A percentile compares a stretch with the other conserved stretches of the same genome.
These are phyloP conservation scores for Apus apus DNA, from an alignment of 2,113 vertebrate species.

Conservation along the genomic window DNA sequence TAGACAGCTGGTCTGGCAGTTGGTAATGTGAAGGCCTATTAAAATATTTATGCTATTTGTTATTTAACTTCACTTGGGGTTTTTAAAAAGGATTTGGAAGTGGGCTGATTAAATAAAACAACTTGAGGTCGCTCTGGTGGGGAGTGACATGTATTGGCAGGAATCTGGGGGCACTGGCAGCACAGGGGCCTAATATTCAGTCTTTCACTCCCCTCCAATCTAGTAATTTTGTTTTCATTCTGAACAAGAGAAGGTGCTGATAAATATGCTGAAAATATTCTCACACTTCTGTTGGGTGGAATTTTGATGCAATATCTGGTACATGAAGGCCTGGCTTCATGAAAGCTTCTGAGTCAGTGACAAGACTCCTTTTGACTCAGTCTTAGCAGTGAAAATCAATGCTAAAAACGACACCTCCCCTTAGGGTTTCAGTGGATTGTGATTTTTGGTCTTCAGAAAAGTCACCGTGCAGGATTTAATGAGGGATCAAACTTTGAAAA, in stretches of 20 bases:
- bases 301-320: conserved; percentile 18
- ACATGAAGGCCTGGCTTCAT: background rate
- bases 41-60: conserved; percentile 67
- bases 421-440: background rate
- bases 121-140: background rate
- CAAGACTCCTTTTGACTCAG: background rate
- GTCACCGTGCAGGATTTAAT: background rate
- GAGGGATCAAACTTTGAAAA: background rate
- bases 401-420: background rate
- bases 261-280: conserved; percentile 60
- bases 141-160: conserved; percentile 42
- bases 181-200: background rate
- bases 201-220: conserved; percentile 3
- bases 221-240: background rate
- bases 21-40: conserved; percentile 58
- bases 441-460: background rate
- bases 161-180: conserved; percentile 16
- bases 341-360: background rate
- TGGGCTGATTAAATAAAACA: background rate
- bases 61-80: conserved; percentile 35
- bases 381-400: background rate
- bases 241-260: conserved; percentile 40
- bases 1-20: conserved; percentile 65
- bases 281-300: conserved; percentile 42
- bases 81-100: background rate